Evolutionary conservation across 2,113 vertebrate species (phyloP).

Genomic region (Boleophthalmus pectinirostris): DNA sequence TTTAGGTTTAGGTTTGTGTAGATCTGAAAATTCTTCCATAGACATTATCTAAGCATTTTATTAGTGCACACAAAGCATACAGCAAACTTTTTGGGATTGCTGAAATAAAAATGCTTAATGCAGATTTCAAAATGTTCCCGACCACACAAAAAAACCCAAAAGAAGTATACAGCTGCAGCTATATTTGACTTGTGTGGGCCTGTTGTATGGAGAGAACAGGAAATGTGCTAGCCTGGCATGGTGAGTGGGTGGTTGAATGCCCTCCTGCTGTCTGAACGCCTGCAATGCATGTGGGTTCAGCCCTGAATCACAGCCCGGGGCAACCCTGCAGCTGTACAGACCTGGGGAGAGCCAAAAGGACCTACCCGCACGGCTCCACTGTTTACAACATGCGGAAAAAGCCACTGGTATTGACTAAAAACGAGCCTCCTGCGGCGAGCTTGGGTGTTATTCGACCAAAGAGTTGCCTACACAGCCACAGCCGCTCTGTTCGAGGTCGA

Average conservation of each 20-base stretch:
- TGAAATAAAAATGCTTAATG: no score
- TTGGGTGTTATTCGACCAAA: background rate
- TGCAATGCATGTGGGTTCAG: no score
- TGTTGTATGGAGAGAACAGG: background rate
- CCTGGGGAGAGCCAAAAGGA: background rate
- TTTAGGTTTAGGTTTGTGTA: no score
- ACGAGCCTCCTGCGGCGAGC: background rate
- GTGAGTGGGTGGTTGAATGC: background rate
- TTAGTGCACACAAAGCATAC: no score
- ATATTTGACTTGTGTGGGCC: background rate
- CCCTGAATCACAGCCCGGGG: no score
- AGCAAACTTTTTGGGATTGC: no score
- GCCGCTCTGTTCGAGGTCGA: background rate
- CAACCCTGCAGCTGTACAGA: background rate
- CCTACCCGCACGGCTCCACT: background rate
- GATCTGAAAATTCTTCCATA: no score
- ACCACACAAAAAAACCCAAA: no score
- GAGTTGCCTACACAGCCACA: background rate
- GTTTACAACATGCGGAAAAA: background rate
- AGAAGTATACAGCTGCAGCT: background rate
- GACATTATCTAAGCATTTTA: no score
- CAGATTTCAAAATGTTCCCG: background rate
- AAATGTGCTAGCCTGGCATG: background rate
- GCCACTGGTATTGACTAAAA: background rate
- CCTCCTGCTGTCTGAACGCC: no score